phyloP scores from a whole-genome alignment of 2,797 vertebrate genomes.

The Chiloscyllium punctatum region DNA sequence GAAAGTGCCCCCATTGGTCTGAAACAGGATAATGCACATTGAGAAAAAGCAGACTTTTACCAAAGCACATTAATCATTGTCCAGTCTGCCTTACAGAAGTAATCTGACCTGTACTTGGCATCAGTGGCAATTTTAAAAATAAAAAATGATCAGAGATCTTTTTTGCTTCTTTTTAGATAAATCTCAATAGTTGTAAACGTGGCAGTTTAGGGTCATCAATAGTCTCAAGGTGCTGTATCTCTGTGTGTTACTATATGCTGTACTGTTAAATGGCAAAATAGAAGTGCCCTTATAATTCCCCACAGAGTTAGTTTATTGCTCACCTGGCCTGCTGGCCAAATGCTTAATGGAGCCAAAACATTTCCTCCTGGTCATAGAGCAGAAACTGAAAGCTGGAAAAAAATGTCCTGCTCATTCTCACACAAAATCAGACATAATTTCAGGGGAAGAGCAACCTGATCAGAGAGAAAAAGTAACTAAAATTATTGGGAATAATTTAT shows the following conservation, averaged over 20 bases:
- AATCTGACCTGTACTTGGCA: neutral
- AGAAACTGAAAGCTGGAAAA: neutral
- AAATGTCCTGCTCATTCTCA: neutral
- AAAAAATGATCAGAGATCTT: neutral
- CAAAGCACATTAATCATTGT: no score
- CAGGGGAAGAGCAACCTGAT: neutral
- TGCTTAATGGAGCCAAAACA: neutral
- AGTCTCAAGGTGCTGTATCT: neutral
- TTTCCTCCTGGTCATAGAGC: neutral
- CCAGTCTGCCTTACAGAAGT: no score
- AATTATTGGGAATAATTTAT: neutral
- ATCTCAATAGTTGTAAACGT: neutral
- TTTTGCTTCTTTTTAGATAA: neutral
- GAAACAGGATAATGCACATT: no score
- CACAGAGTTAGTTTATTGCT: neutral
- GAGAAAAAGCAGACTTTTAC: no score
- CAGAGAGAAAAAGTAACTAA: neutral
- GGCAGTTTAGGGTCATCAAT: neutral
- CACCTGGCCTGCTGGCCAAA: neutral
- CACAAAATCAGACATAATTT: neutral
- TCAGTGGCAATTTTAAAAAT: neutral
- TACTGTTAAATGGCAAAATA: neutral
- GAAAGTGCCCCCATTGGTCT: no score
- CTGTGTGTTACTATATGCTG: neutral
- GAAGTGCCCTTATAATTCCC: neutral